A percentile compares a stretch with the other conserved stretches of the same genome.
Conservation (phyloP, 2,888 invertebrate genomes). For the Brachyptera putata region DNA sequence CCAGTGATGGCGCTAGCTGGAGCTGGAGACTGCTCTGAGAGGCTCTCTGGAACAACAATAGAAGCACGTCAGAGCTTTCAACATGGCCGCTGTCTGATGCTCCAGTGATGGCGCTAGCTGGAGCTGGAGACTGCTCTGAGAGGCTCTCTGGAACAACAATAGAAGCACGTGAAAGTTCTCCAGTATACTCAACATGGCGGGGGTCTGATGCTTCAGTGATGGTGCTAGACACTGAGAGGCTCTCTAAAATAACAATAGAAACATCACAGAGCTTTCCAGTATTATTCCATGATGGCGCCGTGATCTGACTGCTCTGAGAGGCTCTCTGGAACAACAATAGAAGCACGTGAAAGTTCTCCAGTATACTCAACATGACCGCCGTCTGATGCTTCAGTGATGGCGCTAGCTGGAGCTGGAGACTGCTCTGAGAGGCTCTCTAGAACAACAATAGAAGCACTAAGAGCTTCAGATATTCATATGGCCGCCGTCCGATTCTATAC, state of each 20-base stretch:
- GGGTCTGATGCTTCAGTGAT: slow-evolving; percentile 94
- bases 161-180: no score
- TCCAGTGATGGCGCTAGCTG: slow-evolving; percentile 95
- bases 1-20: slow-evolving; percentile 93
- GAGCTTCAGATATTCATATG: no score
- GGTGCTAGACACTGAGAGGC: slow-evolving; percentile 93
- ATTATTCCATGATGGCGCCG: no score
- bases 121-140: slow-evolving; percentile 82
- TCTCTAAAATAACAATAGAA: slow-evolving; percentile 43
- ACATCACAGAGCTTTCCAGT: no score
- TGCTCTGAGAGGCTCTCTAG: slow-evolving; percentile 75
- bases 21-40: slow-evolving; percentile 85
- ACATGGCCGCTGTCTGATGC: slow-evolving; percentile 94
- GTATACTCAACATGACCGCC: slow-evolving; percentile 90
- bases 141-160: slow-evolving; percentile 54
- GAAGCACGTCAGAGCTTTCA: no score
- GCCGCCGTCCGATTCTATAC: slow-evolving; percentile 87
- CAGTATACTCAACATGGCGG: no score
- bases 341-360: slow-evolving; percentile 56
- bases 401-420: slow-evolving; percentile 87
- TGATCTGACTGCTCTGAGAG: slow-evolving; percentile 82
- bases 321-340: slow-evolving; percentile 52
- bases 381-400: slow-evolving; percentile 96
- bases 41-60: slow-evolving; percentile 51
- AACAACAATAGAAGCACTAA: slow-evolving; percentile 25